phyloP scores from a whole-genome alignment of 1,140 invertebrate species.

The Eulimnadia texana region DNA sequence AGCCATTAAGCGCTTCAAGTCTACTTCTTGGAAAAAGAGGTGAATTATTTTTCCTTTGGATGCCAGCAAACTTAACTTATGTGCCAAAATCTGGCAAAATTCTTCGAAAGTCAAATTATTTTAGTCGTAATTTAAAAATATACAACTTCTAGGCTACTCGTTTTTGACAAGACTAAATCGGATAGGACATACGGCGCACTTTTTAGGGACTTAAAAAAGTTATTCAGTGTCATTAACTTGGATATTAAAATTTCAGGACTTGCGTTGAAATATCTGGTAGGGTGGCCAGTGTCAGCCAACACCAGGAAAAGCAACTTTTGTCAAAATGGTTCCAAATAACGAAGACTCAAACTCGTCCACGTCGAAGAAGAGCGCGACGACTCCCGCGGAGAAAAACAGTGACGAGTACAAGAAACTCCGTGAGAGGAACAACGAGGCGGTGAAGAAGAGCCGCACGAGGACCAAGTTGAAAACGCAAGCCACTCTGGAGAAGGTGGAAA shows the following conservation, averaged over 20 bases:
- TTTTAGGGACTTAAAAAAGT: no score
- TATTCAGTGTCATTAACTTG: no score
- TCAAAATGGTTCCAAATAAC: conserved; percentile 5
- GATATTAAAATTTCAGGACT: no score
- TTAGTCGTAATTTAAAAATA: no score
- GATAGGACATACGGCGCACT: no score
- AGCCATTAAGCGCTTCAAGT: not conserved
- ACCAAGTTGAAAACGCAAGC: conserved; percentile 62
- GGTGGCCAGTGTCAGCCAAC: not conserved
- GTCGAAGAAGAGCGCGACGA: not conserved
- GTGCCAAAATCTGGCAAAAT: no score
- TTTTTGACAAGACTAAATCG: no score
- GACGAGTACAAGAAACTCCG: conserved; percentile 64
- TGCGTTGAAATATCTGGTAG: no score
- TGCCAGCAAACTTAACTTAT: not conserved
- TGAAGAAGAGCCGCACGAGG: conserved; percentile 74
- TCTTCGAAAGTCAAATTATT: no score
- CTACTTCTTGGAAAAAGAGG: not conserved
- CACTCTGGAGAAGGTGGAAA: conserved; percentile 58
- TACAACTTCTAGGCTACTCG: no score
- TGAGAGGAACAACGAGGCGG: conserved; percentile 74
- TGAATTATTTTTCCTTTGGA: not conserved
- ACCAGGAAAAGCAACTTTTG: not conserved
- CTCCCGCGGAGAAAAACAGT: conserved; percentile 41
- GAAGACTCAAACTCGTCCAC: not conserved